Conservation (phyloP, 1,140 invertebrate genomes). For the Trissolcus basalis region DNA sequence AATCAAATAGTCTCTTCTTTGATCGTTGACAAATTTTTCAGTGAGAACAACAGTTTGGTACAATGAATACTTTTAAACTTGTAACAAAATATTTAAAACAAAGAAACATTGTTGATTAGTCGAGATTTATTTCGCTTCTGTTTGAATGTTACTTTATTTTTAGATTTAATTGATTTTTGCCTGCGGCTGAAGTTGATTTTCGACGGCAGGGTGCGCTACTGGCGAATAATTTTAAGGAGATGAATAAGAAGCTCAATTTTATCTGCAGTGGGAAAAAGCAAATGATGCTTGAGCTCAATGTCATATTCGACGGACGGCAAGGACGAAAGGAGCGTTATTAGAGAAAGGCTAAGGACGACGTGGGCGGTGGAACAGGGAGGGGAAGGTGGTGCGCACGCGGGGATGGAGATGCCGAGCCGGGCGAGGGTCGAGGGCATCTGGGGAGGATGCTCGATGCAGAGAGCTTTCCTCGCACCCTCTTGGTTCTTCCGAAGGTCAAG, state of each 20-base stretch:
- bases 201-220: no score
- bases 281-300: constrained; percentile 50
- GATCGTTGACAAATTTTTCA: no score
- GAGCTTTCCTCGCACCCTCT: constrained; percentile 58
- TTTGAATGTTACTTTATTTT: no score
- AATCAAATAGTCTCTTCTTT: no score
- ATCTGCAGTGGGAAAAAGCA: constrained; percentile 52
- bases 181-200: no score
- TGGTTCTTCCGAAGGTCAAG: constrained; percentile 71
- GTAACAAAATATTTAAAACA: no score
- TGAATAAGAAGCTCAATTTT: constrained; percentile 44
- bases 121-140: no score
- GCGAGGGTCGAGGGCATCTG: constrained; percentile 51
- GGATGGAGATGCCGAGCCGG: constrained; percentile 14
- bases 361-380: constrained; percentile 31
- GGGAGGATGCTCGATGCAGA: constrained; percentile 55
- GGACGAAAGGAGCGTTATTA: constrained; percentile 50
- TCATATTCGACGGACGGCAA: constrained; percentile 47
- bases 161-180: no score
- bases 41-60: no score
- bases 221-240: no score
- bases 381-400: constrained; percentile 14
- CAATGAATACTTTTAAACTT: no score
- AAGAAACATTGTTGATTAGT: no score
- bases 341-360: constrained; percentile 52